Percentiles rank a stretch among this genome's conserved stretches.
These are phyloP conservation scores for Dendrocincla fuliginosa DNA, from an alignment of 2,797 vertebrate genomes.

Conservation along the genomic window DNA sequence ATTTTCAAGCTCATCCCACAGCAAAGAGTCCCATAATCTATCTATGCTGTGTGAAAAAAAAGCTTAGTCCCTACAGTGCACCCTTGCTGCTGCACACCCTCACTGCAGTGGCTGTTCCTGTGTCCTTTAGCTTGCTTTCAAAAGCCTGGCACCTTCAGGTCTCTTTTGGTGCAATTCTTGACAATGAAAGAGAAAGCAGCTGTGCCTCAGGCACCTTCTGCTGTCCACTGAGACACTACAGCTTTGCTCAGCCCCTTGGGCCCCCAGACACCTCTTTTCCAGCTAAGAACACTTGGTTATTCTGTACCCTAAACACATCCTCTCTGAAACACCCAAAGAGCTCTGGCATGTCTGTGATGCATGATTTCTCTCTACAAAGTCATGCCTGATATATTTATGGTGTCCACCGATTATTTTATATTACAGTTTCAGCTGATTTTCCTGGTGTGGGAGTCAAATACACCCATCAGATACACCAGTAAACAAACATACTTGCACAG, in stretches of 20 bases:
- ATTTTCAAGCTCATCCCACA: neutral
- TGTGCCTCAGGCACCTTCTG: neutral
- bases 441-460: neutral
- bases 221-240: neutral
- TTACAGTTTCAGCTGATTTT: neutral
- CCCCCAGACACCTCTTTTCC: neutral
- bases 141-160: neutral
- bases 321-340: neutral
- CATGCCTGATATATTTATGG: neutral
- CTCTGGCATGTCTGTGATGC: neutral
- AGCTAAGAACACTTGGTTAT: neutral
- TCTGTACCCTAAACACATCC: neutral
- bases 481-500: neutral
- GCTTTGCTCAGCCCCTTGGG: neutral
- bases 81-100: neutral
- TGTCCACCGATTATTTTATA: neutral
- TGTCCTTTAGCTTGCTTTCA: neutral
- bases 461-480: neutral
- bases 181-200: neutral
- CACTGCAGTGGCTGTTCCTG: fast-evolving
- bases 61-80: neutral
- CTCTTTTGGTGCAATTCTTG: neutral
- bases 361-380: neutral
- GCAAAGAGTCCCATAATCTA: neutral
- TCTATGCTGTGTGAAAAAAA: neutral